These are phyloP conservation scores for Lycodopsis pacificus DNA, from an alignment of 2,797 vertebrate genomes.

Conservation along the genomic window DNA sequence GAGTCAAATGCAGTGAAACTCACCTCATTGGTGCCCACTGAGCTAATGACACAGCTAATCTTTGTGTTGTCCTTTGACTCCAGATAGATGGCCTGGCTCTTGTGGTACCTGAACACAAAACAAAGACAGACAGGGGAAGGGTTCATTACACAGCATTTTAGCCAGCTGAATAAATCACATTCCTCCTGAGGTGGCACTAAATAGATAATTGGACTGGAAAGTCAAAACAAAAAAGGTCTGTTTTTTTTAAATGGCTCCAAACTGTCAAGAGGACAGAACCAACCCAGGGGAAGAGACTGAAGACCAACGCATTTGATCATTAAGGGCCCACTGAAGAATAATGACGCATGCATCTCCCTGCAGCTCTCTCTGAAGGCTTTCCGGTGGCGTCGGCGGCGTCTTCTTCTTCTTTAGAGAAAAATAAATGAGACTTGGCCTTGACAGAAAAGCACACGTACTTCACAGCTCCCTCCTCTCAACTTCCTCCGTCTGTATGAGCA, in stretches of 20 bases:
- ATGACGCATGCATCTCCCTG: constrained; percentile 43
- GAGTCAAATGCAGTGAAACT: constrained; percentile 28
- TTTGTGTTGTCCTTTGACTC: constrained; percentile 99
- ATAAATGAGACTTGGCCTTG: constrained; percentile 56
- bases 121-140: constrained; percentile 16
- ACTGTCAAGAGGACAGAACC: constrained; percentile 52
- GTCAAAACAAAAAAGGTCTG: constrained; percentile 52
- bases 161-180: constrained; percentile 39
- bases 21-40: constrained; percentile 98
- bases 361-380: constrained; percentile 31
- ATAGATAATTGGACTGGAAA: constrained; percentile 61
- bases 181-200: constrained; percentile 50
- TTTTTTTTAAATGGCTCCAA: constrained; percentile 44
- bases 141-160: constrained; percentile 44
- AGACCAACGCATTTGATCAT: constrained; percentile 62
- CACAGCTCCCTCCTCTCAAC: constrained; percentile 28
- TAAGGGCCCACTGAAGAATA: constrained; percentile 51
- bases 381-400: background rate
- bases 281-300: constrained; percentile 42
- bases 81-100: constrained; percentile 98
- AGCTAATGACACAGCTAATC: constrained; percentile 99
- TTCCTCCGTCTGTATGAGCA: constrained; percentile 1
- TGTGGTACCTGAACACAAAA: constrained; percentile 91
- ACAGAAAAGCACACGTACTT: constrained; percentile 34
- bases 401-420: constrained; percentile 15